Evolutionary conservation across 2,888 invertebrate genomes (phyloP).

Genomic region (Cyaniris semiargus): DNA sequence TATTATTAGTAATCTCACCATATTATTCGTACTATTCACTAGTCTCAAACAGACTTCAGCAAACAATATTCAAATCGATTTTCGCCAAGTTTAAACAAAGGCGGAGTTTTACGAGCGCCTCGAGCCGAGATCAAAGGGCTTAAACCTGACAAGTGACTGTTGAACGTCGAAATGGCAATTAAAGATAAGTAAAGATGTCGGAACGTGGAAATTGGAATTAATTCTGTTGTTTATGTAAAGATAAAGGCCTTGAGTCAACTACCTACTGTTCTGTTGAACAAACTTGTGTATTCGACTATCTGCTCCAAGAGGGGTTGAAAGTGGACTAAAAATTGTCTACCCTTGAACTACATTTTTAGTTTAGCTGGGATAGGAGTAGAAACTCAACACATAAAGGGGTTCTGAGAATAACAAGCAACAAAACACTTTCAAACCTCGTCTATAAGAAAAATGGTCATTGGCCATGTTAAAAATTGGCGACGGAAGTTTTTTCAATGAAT

Average conservation of each 20-base stretch:
- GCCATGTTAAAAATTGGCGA: too few species aligned
- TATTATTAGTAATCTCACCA: too few species aligned
- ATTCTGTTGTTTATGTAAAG: not conserved
- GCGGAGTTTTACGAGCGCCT: slow-evolving; percentile 13
- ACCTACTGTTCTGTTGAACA: not conserved
- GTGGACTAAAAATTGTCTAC: not conserved
- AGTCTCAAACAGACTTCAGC: not conserved
- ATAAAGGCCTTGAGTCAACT: not conserved
- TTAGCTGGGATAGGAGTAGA: not conserved
- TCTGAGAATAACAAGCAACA: too few species aligned
- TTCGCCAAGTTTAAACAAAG: slow-evolving; percentile 35
- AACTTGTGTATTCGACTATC: too few species aligned
- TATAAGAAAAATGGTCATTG: too few species aligned
- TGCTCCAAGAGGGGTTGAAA: too few species aligned
- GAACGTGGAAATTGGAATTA: not conserved
- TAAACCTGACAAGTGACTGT: slow-evolving; percentile 13
- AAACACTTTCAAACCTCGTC: too few species aligned
- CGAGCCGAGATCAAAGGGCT: slow-evolving; percentile 22
- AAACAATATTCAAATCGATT: slow-evolving; percentile 13
- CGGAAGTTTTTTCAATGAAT: too few species aligned
- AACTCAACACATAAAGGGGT: too few species aligned
- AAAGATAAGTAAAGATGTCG: slow-evolving; percentile 6
- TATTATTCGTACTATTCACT: not conserved
- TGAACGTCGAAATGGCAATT: slow-evolving; percentile 25
- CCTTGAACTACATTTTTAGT: not conserved